phyloP scores from a whole-genome alignment of 92 coral and sea anemone genomes.

The Parazoanthus darwini region DNA sequence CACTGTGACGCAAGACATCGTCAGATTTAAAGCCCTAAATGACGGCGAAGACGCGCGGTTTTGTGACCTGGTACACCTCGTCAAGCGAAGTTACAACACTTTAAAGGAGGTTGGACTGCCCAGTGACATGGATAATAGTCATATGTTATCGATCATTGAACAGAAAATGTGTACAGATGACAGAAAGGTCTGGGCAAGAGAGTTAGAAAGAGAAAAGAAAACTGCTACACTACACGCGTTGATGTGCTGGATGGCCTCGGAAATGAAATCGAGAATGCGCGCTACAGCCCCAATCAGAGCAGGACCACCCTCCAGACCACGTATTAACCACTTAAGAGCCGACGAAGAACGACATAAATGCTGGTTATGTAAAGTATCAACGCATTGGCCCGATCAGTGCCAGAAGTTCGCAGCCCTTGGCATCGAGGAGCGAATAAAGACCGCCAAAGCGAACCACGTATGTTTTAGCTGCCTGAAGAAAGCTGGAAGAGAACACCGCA shows the following conservation, averaged over 20 bases:
- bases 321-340: neutral
- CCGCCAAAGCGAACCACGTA: constrained; percentile 57
- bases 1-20: too few relatives aligned
- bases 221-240: constrained; percentile 36
- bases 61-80: too few relatives aligned
- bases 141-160: constrained; percentile 36
- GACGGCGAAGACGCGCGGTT: too few relatives aligned
- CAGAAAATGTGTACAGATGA: constrained; percentile 48
- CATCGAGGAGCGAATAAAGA: constrained; percentile 46
- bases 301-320: neutral
- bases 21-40: too few relatives aligned
- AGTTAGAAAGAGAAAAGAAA: constrained; percentile 14
- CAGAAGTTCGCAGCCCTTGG: constrained; percentile 47
- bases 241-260: constrained; percentile 48
- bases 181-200: constrained; percentile 44
- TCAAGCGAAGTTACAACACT: too few relatives aligned
- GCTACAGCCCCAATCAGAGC: constrained; percentile 44
- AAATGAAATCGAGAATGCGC: constrained; percentile 45
- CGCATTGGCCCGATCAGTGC: constrained; percentile 72
- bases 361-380: constrained; percentile 54
- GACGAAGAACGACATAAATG: neutral
- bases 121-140: neutral
- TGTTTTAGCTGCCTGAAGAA: constrained; percentile 62
- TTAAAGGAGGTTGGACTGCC: too few relatives aligned
- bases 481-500: constrained; percentile 51